These are phyloP conservation scores for Drosophila aldrichi DNA, from an alignment of 2,888 invertebrate genomes.

Conservation along the genomic window DNA sequence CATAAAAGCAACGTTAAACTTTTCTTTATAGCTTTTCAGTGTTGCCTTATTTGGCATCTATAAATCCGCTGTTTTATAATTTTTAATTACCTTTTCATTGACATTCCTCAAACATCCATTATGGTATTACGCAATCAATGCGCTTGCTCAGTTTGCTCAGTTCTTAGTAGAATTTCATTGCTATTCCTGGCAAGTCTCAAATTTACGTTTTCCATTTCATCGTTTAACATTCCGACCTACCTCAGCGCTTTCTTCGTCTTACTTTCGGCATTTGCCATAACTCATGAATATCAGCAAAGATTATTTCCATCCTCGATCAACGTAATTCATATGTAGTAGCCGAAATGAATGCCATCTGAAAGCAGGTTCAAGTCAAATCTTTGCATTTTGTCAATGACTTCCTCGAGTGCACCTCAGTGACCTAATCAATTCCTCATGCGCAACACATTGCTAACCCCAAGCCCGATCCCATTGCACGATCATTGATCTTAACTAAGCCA, in stretches of 20 bases:
- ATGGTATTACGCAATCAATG: not conserved
- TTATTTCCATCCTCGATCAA: constrained; percentile 34
- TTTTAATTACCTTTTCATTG: not conserved
- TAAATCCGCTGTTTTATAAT: not conserved
- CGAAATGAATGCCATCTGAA: constrained; percentile 45
- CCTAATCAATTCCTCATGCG: constrained; percentile 51
- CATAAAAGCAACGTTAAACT: not conserved
- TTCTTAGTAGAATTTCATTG: constrained; percentile 16
- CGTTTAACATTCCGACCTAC: constrained; percentile 24
- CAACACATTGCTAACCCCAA: constrained; percentile 7
- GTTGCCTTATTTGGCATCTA: not conserved
- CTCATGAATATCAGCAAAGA: constrained; percentile 22
- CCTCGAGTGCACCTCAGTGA: constrained; percentile 15
- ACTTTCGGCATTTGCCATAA: constrained; percentile 3
- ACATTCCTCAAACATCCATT: not conserved
- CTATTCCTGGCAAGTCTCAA: constrained; percentile 9
- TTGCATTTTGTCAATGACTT: constrained; percentile 10
- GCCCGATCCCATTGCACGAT: constrained; percentile 39
- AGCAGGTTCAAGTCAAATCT: constrained; percentile 9
- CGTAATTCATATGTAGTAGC: not conserved
- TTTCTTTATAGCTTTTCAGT: not conserved
- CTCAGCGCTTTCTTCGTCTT: constrained; percentile 12
- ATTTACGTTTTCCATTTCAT: not conserved
- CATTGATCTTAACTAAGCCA: constrained; percentile 57
- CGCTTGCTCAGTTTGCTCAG: not conserved